Base-by-base conservation (phyloP, 2,113 vertebrate genomes). In the Amphiprion ocellaris region DNA sequence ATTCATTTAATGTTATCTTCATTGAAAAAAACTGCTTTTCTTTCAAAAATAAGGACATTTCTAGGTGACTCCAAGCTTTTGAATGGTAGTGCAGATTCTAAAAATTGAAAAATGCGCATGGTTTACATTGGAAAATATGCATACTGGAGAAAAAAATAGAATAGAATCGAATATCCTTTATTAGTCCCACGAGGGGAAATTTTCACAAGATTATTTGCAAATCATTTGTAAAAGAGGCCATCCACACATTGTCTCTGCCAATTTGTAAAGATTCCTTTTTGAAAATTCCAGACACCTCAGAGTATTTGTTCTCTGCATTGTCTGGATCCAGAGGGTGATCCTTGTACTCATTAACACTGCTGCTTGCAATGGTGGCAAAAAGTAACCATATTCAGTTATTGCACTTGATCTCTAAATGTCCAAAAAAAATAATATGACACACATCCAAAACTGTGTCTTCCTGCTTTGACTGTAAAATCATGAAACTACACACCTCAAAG, bases 261-360 rank as follows among this genome's bases (percentile, higher is more conserved):
- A 77, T 78, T 19, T 80, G 52, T 10, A 41, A 75, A 33, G 47
- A 68, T 66, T 46, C 23, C 41, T 75, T 44, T 79, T 81, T 81
- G 47, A 73, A 78, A 67, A 83, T 87, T 68, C 69, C 16, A 62
- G 11, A 37, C 79, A 82, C 70, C 8, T 14, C 2, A 9, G 41
- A 44, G 12, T 12, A 44, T 85, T 77, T 85, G 79, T 89, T 79
- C 65, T 60, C 33, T 50, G 74, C 52, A 21, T 65, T 50, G 44
- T 81, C 83, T 77, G 47, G 44, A 65, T 81, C 74, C 50, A 79
- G 61, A 24, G 69, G 63, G 61, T 77, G 61, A 74, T 72, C 47
- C 59, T 49, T 77, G 74, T 74, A 49, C 49, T 86, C 65, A 79
- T 78, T 81, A 72, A 60, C 56, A 75, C 69, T 58, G 53, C 55